These are phyloP conservation scores for Timema podura DNA, from an alignment of 2,888 invertebrate species.

Conservation along the genomic window DNA sequence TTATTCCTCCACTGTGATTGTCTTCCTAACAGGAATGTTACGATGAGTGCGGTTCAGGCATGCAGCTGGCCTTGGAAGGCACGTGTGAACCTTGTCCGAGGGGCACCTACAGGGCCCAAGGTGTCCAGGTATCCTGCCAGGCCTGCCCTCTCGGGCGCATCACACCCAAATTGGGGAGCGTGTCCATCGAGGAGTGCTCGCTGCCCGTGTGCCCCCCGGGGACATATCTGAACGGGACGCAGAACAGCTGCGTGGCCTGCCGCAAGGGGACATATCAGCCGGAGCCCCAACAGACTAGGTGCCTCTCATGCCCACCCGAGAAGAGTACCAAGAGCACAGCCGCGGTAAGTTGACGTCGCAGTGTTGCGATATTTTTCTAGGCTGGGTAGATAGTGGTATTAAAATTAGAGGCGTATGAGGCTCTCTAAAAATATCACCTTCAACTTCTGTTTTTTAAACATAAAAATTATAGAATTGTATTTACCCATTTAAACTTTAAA, in stretches of 20 bases:
- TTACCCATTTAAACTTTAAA: no score
- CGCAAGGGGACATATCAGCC: conserved; percentile 88
- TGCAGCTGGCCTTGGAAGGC: conserved; percentile 81
- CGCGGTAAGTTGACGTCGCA: conserved; percentile 58
- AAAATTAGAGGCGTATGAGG: no score
- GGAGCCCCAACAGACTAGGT: conserved; percentile 80
- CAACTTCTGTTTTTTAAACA: no score
- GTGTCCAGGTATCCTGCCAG: conserved; percentile 83
- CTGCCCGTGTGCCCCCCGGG: conserved; percentile 83
- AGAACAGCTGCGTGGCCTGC: conserved; percentile 82
- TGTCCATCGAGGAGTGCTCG: conserved; percentile 85
- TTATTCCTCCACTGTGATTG: no score
- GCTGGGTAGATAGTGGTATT: no score
- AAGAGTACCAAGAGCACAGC: conserved; percentile 81
- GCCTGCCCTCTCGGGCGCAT: conserved; percentile 86
- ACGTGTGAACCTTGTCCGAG: conserved; percentile 89
- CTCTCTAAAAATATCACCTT: no score
- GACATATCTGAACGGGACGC: conserved; percentile 78
- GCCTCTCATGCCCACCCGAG: conserved; percentile 83
- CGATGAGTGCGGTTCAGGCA: conserved; percentile 84
- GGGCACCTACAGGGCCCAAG: conserved; percentile 81
- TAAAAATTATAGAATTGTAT: no score
- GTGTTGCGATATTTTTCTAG: not conserved
- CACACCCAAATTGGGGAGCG: conserved; percentile 79
- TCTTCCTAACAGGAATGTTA: conserved; percentile 61